phyloP scores from a whole-genome alignment of 2,888 invertebrate genomes.

The Himalopsyche kuldschensis region DNA sequence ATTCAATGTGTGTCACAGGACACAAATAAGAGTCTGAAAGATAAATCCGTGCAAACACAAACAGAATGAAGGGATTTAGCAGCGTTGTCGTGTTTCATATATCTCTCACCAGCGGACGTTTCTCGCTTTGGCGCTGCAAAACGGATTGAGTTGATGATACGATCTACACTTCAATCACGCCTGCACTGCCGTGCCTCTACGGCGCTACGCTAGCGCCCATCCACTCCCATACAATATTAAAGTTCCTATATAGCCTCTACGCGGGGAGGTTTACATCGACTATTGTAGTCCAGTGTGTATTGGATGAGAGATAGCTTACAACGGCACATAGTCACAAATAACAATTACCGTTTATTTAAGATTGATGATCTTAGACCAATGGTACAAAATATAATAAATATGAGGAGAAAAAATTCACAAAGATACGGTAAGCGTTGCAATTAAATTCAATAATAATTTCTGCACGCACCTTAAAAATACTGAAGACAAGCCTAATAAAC shows the following conservation, averaged over 20 bases:
- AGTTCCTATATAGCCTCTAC: not conserved
- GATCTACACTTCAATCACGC: conserved; percentile 34
- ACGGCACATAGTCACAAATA: not conserved
- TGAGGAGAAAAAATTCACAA: too few species aligned
- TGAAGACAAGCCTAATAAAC: too few species aligned
- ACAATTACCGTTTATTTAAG: not conserved
- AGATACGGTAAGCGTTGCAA: too few species aligned
- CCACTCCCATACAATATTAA: conserved; percentile 15
- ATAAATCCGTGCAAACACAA: not conserved
- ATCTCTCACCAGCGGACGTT: not conserved
- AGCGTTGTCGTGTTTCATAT: not conserved
- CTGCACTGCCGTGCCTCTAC: not conserved
- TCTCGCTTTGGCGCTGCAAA: conserved; percentile 15
- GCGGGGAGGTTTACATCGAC: not conserved
- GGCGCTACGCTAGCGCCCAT: not conserved
- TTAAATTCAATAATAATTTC: too few species aligned
- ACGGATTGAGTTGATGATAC: conserved; percentile 28
- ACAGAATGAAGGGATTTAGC: not conserved
- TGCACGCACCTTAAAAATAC: too few species aligned
- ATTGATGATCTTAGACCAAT: too few species aligned
- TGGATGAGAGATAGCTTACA: not conserved
- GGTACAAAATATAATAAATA: too few species aligned
- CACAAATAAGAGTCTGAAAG: not conserved
- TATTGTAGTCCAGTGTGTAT: not conserved
- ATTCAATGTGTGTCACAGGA: not conserved